Percentiles rank a stretch among this genome's conserved stretches.
phyloP scores from a whole-genome alignment of 2,113 vertebrate species.

The Mormyrus lacerda region DNA sequence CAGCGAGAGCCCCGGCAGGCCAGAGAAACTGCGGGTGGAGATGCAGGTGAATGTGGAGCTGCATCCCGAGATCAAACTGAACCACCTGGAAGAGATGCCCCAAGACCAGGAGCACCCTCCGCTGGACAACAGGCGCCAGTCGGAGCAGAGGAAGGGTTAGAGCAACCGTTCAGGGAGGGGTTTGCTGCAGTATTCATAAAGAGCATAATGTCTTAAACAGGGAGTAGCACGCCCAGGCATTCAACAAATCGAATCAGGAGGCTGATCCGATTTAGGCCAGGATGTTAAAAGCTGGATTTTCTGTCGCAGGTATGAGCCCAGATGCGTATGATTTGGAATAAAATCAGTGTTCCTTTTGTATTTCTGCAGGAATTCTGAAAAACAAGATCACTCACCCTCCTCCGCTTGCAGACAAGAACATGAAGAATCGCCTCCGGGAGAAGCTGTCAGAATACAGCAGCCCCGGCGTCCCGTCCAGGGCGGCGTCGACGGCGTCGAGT shows the following conservation, averaged over 20 bases:
- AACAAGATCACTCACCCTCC: constrained; percentile 78
- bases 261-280: not conserved
- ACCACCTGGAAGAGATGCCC: constrained; percentile 55
- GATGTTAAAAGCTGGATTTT: not conserved
- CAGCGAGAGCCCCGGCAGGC: constrained; percentile 48
- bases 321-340: not conserved
- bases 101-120: constrained; percentile 45
- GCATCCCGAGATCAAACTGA: constrained; percentile 63
- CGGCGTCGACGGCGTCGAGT: constrained; percentile 56
- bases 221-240: not conserved
- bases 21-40: constrained; percentile 66
- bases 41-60: constrained; percentile 76
- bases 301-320: not conserved
- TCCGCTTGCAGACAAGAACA: constrained; percentile 64
- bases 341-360: not conserved
- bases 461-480: constrained; percentile 54
- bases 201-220: not conserved
- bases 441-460: constrained; percentile 67
- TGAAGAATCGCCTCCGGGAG: constrained; percentile 68
- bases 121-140: constrained; percentile 48
- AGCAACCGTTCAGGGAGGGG: not conserved
- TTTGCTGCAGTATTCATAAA: not conserved
- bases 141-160: constrained; percentile 73
- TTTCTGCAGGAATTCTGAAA: constrained; percentile 73
- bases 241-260: not conserved